Base-by-base conservation (phyloP, 2,797 vertebrate species). In the Sphenopsis melanotis region DNA sequence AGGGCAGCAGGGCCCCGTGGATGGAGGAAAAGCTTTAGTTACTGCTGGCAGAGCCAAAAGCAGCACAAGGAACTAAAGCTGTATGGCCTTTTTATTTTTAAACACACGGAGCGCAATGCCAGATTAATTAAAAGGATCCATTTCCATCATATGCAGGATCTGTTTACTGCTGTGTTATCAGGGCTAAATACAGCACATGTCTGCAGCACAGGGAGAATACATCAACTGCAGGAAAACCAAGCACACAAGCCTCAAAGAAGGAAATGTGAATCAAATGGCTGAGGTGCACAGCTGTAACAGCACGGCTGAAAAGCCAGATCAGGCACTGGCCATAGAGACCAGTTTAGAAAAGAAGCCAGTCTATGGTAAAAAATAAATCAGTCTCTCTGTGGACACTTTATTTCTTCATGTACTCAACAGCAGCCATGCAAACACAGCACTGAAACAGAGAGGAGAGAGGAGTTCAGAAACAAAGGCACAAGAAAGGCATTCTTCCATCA, bases 91-190 rank as follows among this genome's bases (percentile, higher is more conserved):
- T 74, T 91, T 90, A 84, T 93, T 95, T 95, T 80, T 83, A 93
- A 88, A 64, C 52, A 29, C n/a, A 32, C 0, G 0, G 27, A 8
- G 4, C 29, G 69, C 77, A 32, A 61, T 39, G 66, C n/a, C 87
- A 78, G 70, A 57, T 71, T 64, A 86, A 95, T 92, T 78, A 47
- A 91, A 88, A 82, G 80, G 77, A 90, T 84, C 55, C 50, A 71
- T 84, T 88, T 93, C 41, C 83, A 53, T 56, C 59, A 11, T n/a
- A 57, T 5, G 17, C 72, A 46, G 61, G 86, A 78, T 92, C 27
- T 81, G 46, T 78, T 91, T 81, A 52, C 80, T 69, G 57, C 69
- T 92, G 46, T 5, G 14, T 64, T 88, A 59, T 71, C 47, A 19
- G 3, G 12, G 65, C 74, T 80, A 27, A 8, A 19, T 19, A 52